These are phyloP conservation scores for Otus sunia DNA, from an alignment of 2,113 vertebrate genomes.

Conservation along the genomic window DNA sequence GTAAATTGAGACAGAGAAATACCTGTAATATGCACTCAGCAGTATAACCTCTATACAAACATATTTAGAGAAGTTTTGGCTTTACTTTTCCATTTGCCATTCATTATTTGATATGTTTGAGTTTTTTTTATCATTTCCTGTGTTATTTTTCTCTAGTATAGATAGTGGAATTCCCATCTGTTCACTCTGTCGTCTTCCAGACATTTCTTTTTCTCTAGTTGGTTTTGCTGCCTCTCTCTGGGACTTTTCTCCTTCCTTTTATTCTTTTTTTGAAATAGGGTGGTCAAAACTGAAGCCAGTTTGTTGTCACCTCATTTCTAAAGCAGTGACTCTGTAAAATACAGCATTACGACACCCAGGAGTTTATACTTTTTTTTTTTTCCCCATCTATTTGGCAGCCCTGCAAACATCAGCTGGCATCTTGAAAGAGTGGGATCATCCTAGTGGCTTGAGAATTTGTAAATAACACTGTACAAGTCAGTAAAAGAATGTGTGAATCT, in stretches of 20 bases:
- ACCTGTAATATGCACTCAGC: not conserved
- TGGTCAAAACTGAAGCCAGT: not conserved
- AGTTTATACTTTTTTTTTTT: not conserved
- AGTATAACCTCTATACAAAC: not conserved
- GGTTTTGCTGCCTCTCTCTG: not conserved
- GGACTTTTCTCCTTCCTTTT: not conserved
- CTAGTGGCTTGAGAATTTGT: not conserved
- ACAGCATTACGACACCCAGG: not conserved
- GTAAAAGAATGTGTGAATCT: not conserved
- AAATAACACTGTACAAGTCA: not conserved
- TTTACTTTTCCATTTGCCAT: not conserved
- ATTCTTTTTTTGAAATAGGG: not conserved
- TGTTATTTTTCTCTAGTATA: not conserved
- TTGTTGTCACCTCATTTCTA: not conserved
- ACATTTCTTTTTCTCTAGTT: not conserved
- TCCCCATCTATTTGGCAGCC: not conserved
- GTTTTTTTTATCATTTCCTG: not conserved
- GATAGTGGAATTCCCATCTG: not conserved
- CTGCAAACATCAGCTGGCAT: not conserved
- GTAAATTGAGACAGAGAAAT: not conserved
- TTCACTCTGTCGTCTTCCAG: not conserved
- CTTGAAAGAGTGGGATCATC: not conserved
- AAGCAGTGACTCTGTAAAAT: not conserved
- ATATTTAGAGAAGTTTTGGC: not conserved
- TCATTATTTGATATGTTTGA: not conserved